Conservation (phyloP, 2,888 invertebrate genomes). For the Tyria jacobaeae region DNA sequence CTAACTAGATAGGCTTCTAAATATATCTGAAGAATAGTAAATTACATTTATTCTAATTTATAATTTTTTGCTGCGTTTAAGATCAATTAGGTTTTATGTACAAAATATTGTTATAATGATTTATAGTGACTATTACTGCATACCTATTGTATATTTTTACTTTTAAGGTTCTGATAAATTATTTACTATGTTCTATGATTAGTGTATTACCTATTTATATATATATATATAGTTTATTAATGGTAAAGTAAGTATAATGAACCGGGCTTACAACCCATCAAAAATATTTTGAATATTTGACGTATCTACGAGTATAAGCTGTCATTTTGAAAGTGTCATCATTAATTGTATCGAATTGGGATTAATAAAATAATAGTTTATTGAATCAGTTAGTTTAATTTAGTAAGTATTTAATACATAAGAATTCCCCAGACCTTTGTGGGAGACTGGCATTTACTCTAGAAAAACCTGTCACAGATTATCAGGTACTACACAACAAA, state of each 20-base stretch:
- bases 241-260: conserved; percentile 7
- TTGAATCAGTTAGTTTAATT: conserved; percentile 22
- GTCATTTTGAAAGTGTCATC: conserved; percentile 23
- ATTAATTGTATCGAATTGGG: conserved; percentile 20
- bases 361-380: conserved; percentile 29
- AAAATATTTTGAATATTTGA: conserved; percentile 19
- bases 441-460: no score
- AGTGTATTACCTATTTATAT: conserved; percentile 9
- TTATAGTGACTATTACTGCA: conserved; percentile 21
- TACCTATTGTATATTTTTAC: conserved; percentile 35
- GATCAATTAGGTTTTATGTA: conserved; percentile 39
- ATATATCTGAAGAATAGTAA: conserved; percentile 18
- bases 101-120: conserved; percentile 33
- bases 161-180: conserved; percentile 28
- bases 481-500: no score
- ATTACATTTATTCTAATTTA: conserved; percentile 10
- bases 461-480: no score
- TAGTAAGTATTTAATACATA: background rate
- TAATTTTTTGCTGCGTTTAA: conserved; percentile 30
- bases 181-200: conserved; percentile 20
- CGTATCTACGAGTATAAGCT: conserved; percentile 4
- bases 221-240: conserved; percentile 3
- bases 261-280: conserved; percentile 14
- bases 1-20: conserved; percentile 19
- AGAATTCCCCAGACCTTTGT: background rate